A percentile compares a stretch with the other conserved stretches of the same genome.
These are phyloP conservation scores for Bombylius major DNA, from an alignment of 2,888 invertebrate genomes.

Conservation along the genomic window DNA sequence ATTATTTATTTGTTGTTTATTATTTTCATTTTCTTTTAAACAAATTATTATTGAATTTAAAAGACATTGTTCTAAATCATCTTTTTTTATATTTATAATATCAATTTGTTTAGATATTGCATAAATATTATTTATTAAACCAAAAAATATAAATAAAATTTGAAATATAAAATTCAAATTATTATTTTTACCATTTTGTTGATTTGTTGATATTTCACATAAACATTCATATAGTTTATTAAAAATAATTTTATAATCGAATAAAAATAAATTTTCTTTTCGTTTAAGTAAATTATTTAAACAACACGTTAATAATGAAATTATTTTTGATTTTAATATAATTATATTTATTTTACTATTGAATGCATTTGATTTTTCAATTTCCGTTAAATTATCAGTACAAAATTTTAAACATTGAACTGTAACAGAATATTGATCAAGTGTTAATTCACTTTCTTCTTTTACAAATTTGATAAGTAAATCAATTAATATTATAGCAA, in stretches of 20 bases:
- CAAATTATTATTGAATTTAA: background rate
- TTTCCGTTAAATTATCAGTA: constrained; percentile 23
- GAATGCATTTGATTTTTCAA: constrained; percentile 13
- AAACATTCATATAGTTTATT: constrained; percentile 14
- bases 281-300: constrained; percentile 28
- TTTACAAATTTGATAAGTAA: constrained; percentile 26
- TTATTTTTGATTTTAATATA: constrained; percentile 27
- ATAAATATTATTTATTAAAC: background rate
- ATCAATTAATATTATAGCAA: constrained; percentile 29
- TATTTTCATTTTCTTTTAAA: background rate
- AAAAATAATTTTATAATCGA: constrained; percentile 25
- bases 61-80: too few relatives aligned
- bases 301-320: constrained; percentile 26
- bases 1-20: background rate
- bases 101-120: too few relatives aligned
- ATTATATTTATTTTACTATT: constrained; percentile 19
- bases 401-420: constrained; percentile 29
- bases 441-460: constrained; percentile 23
- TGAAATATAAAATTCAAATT: background rate
- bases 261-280: constrained; percentile 20
- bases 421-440: constrained; percentile 24
- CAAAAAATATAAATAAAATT: background rate
- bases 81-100: too few relatives aligned
- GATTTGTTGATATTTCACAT: background rate
- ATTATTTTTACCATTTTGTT: background rate